phyloP scores from a whole-genome alignment of 2,113 vertebrate species.

The Silurus asotus region DNA sequence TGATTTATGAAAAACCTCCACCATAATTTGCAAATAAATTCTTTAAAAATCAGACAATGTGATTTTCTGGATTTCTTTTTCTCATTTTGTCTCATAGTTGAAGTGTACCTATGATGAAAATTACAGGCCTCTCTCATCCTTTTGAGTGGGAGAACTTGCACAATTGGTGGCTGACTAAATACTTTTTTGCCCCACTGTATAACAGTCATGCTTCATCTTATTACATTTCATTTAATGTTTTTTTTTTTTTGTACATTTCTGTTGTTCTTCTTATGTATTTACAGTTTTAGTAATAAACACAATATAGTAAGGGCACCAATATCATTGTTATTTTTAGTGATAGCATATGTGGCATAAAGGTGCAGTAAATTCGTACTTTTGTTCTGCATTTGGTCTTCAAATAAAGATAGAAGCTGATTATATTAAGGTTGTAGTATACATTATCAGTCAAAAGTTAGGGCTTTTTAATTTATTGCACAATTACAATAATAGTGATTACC shows the following conservation, averaged over 20 bases:
- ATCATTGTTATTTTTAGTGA: background rate
- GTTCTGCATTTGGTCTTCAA: background rate
- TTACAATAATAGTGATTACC: background rate
- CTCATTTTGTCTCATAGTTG: too few relatives aligned
- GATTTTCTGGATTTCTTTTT: too few relatives aligned
- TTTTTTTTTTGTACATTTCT: background rate
- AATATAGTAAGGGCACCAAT: constrained; percentile 3
- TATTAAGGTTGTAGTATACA: background rate
- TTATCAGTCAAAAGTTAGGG: constrained; percentile 3
- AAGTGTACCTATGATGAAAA: too few relatives aligned
- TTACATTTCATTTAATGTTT: background rate
- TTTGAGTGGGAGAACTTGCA: too few relatives aligned
- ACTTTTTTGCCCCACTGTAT: too few relatives aligned
- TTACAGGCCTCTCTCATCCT: too few relatives aligned
- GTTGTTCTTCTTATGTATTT: background rate
- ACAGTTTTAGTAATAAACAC: background rate
- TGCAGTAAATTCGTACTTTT: background rate
- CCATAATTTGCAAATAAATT: too few relatives aligned
- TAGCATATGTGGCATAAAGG: constrained; percentile 2
- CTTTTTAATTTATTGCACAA: background rate
- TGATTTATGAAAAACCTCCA: too few relatives aligned
- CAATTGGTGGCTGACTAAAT: too few relatives aligned
- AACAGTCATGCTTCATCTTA: background rate
- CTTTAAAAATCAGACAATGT: too few relatives aligned
- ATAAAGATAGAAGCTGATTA: background rate